Evolutionary conservation across 2,797 vertebrate species (phyloP), one percentile per base, ranked within the genome.

Genomic region (Muscicapa striata): DNA sequence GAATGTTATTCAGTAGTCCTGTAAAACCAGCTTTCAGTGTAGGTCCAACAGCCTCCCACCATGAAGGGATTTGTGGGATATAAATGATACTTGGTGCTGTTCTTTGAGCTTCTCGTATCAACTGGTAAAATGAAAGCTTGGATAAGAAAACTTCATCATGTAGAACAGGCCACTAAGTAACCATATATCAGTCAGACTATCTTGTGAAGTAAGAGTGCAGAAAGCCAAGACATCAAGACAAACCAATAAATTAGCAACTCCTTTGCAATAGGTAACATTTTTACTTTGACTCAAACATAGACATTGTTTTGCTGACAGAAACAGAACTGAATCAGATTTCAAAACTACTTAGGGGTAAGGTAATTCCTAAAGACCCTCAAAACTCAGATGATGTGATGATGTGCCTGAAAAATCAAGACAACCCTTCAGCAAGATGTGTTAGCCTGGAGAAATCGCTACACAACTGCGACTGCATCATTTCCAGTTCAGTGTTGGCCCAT

Each of bases 61-160:
- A 99, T 51, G 97, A 97, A 89, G 98, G 97, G 40, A 99, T 98
- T 94, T 98, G 98, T 87, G 99, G 99, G 84, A 99, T 96, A 96
- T 99, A 99, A 52, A 99, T 89, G 84, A 99, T 98, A 84, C 99
- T 99, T 57, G 99, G 99, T 69, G 98, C 98, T 32, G 98, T 99
- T 78, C 98, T 98, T 96, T 98, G 99, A 66, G 99, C 99, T 97
- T 99, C 99, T 90, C 97, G 97, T 90, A 99, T 99, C 91, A 99
- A 89, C 99, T 99, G 93, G 72, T 81, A 91, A 73, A 91, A 89
- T 21, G 52, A 91, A 77, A 94, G 51, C 36, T 64, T 63, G 52
- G 41, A 5, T 90, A 26, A 92, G 52, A 68, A 68, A 76, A 45
- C 69, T 45, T 7, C 58, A 32, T 73, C 45, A 22, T 4, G 20